Base-by-base conservation (phyloP, 2,888 invertebrate species). In the Yponomeuta malinellus region DNA sequence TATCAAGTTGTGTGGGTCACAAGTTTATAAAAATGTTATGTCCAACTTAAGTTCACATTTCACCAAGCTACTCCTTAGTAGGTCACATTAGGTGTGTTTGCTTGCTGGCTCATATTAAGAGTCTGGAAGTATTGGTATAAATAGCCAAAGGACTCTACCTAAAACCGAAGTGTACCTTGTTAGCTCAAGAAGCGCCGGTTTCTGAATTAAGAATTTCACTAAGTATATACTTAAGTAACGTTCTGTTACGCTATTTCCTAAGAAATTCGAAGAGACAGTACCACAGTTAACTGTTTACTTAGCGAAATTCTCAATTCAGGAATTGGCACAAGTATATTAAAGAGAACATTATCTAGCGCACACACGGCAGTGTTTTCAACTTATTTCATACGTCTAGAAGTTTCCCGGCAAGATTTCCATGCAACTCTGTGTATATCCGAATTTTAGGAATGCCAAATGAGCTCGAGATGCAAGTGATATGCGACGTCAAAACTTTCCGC, bases 401-500 rank as follows among this genome's bases (percentile, higher is more conserved):
- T 70, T 70, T n/a, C n/a, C 33, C 70, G 15, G 37, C 70, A 70
- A 70, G 70, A 70, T 70, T 70, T 63, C 63, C 31, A 15, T 63
- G 37, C 63, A 70, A 71, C 65, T 70, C 15, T 63, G 71, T 66
- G 52, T 59, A 31, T 86, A 87, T 86, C 84, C 83, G 83, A 85
- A 84, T 86, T 87, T 85, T 78, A 81, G 80, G 79, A 83, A 84
- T 85, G 79, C 79, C 78, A 79, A 85, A 87, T 84, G 81, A 84
- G 80, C 80, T 80, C 80, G 72, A 78, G 76, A 79, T 81, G 83
- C 79, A 80, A 83, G 83, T 82, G 84, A 86, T 86, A 85, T 80
- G 82, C 78, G 77, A 77, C 78, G 77, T 78, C 78, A 73, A 78
- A 85, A 85, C 79, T 82, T 82, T 72, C 48, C 68, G 52, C 12